phyloP scores from a whole-genome alignment of 2,888 invertebrate genomes.

The Euclidia mi region DNA sequence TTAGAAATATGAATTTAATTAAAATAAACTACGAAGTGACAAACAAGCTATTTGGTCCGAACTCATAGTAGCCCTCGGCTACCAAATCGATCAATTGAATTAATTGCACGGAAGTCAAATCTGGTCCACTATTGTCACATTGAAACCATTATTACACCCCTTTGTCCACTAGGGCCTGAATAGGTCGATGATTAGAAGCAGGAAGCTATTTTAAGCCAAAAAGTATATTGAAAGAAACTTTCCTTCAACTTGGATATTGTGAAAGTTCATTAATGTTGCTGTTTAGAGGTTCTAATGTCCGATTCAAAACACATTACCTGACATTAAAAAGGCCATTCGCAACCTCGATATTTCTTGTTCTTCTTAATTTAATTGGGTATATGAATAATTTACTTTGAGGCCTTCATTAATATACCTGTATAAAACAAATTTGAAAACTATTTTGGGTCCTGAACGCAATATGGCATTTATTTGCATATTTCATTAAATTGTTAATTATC shows the following conservation, averaged over 20 bases:
- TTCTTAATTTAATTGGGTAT: no score
- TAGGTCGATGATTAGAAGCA: constrained; percentile 24
- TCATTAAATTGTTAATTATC: no score
- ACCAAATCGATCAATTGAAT: constrained; percentile 40
- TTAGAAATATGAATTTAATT: no score
- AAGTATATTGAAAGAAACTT: constrained; percentile 5
- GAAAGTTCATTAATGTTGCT: not conserved
- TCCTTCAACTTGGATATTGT: constrained; percentile 2
- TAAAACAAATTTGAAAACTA: no score
- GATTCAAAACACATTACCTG: not conserved
- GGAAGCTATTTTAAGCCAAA: constrained; percentile 15
- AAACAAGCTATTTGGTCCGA: no score
- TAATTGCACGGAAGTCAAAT: constrained; percentile 49
- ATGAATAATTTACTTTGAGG: no score
- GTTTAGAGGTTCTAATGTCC: not conserved
- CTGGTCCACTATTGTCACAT: constrained; percentile 45
- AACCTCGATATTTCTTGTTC: no score
- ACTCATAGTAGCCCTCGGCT: constrained; percentile 1
- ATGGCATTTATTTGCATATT: no score
- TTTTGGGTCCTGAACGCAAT: no score
- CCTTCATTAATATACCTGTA: no score
- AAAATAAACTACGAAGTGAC: no score
- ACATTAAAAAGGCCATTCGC: not conserved
- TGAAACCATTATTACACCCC: constrained; percentile 40
- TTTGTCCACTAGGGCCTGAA: constrained; percentile 19